phyloP scores from a whole-genome alignment of 30 jellyfish, hydroid and myxozoan species.

The Cassiopea xamachana region DNA sequence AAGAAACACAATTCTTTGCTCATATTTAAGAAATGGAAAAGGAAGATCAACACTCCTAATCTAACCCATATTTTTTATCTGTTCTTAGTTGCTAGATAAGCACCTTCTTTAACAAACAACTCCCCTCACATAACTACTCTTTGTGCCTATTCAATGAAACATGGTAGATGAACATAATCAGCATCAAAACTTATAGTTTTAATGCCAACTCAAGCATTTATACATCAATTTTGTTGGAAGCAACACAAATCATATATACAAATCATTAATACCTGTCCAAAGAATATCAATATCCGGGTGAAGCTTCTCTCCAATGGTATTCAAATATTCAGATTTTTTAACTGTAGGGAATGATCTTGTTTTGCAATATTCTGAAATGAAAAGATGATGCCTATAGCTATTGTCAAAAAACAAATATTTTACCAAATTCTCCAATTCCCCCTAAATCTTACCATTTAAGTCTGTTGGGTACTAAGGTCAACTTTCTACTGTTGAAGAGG shows the following conservation, averaged over 20 bases:
- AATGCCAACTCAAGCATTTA: no score
- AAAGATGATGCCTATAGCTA: neutral
- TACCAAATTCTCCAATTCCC: constrained; percentile 76
- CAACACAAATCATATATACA: neutral
- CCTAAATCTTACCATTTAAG: constrained; percentile 45
- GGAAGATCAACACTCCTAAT: no score
- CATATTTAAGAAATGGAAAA: no score
- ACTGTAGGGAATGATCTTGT: constrained; percentile 92
- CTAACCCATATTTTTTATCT: no score
- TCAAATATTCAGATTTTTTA: constrained; percentile 84
- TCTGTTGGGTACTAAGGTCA: constrained; percentile 5
- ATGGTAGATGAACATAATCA: no score
- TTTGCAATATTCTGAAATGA: constrained; percentile 88
- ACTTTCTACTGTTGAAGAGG: neutral
- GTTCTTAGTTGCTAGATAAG: no score
- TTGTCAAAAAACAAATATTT: neutral
- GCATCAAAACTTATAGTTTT: no score
- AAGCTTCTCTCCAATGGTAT: constrained; percentile 84
- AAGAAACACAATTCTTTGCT: no score
- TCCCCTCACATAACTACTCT: no score
- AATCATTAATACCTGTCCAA: constrained; percentile 88
- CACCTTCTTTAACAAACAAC: no score
- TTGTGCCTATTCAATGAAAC: no score
- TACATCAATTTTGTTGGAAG: no score
- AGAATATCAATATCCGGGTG: constrained; percentile 73